These are phyloP conservation scores for Molorchus minor DNA, from an alignment of 2,888 invertebrate genomes.

Conservation along the genomic window DNA sequence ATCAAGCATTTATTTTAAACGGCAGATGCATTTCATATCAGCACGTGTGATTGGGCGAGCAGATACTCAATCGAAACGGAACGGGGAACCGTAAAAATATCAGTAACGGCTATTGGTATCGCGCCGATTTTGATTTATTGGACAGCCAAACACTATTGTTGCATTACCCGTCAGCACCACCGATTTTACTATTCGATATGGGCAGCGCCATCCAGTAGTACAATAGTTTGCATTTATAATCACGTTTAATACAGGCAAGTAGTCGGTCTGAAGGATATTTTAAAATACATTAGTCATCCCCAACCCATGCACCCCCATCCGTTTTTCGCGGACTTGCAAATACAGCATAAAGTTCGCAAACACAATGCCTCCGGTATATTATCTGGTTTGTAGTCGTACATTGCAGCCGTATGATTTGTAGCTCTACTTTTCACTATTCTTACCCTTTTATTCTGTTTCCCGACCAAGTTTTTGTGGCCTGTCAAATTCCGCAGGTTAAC, in stretches of 20 bases:
- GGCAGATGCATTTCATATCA: constrained; percentile 61
- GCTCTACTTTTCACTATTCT: constrained; percentile 53
- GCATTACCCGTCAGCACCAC: constrained; percentile 51
- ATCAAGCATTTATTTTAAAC: constrained; percentile 59
- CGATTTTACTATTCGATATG: constrained; percentile 37
- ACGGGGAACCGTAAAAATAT: constrained; percentile 59
- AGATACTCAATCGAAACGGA: constrained; percentile 58
- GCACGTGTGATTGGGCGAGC: constrained; percentile 59
- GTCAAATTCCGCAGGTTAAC: constrained; percentile 43
- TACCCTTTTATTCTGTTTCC: constrained; percentile 47
- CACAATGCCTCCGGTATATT: constrained; percentile 54
- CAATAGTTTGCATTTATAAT: constrained; percentile 40
- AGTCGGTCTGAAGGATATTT: constrained; percentile 49
- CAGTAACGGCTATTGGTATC: constrained; percentile 56
- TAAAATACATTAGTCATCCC: constrained; percentile 56
- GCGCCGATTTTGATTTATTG: constrained; percentile 59
- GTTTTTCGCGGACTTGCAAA: constrained; percentile 53
- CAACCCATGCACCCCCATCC: constrained; percentile 51
- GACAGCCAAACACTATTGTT: constrained; percentile 56
- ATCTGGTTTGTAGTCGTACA: constrained; percentile 55
- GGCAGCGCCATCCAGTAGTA: constrained; percentile 41
- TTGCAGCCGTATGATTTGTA: constrained; percentile 55
- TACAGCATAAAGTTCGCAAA: constrained; percentile 55
- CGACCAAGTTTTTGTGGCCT: constrained; percentile 43
- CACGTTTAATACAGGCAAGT: constrained; percentile 42